These are phyloP conservation scores for Chionoecetes opilio DNA, from an alignment of 1,140 invertebrate species.

Conservation along the genomic window DNA sequence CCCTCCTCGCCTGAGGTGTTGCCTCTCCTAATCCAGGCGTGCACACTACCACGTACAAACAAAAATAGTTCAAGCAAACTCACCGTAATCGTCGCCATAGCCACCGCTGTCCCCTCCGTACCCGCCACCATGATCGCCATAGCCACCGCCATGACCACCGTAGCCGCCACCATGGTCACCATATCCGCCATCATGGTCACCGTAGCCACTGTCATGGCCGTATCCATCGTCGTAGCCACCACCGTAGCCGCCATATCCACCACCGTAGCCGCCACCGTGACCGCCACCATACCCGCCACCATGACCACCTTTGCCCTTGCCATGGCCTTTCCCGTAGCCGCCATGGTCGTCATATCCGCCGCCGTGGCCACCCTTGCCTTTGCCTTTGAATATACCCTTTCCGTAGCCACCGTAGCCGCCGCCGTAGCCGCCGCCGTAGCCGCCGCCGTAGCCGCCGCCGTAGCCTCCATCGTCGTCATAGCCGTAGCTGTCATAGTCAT, in stretches of 20 bases:
- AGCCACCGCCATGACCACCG: constrained; percentile 10
- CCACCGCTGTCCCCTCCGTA: neutral
- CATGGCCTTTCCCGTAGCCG: neutral
- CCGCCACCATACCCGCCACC: neutral
- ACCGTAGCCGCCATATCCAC: neutral
- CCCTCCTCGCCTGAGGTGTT: too few species aligned
- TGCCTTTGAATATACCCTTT: too few species aligned
- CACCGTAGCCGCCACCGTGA: neutral
- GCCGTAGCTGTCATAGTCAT: neutral
- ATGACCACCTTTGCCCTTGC: neutral
- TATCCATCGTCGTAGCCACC: neutral
- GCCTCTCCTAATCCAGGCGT: too few species aligned
- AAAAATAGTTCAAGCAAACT: neutral
- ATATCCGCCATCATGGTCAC: neutral
- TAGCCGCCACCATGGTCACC: neutral
- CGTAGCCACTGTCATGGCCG: neutral
- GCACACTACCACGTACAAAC: too few species aligned
- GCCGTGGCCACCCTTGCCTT: neutral
- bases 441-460: neutral
- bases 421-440: neutral
- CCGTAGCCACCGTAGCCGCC: neutral
- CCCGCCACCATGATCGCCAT: neutral
- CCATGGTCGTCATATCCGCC: neutral
- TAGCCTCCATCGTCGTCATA: neutral
- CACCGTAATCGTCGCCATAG: neutral